Evolutionary conservation across 2,888 invertebrate genomes (phyloP), one percentile per base, ranked within the genome.

Genomic region (Atethmia centrago): DNA sequence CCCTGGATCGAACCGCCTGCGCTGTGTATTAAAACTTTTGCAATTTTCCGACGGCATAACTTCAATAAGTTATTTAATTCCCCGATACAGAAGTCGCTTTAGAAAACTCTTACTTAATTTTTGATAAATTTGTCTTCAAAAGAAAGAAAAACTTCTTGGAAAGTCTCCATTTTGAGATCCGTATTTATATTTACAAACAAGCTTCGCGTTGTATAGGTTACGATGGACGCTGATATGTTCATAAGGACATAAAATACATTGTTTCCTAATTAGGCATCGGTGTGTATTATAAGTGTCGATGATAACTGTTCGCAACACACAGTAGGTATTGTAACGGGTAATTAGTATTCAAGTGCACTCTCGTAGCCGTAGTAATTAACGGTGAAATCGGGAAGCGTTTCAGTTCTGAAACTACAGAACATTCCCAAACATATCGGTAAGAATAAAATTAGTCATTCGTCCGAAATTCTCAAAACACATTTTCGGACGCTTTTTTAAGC

Each of bases 361-460:
- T 65, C 59, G 59, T 62, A 55, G 51, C 64, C 58, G 58, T 74
- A 80, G 62, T 80, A 85, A 82, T 80, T 85, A 80, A 80, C 83
- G 74, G 78, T 73, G 64, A 71, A 77, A n/a, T 74, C 51, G 12
- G 66, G 58, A 68, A 53, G 36, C 31, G 16, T 61, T 77, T 71
- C 51, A 69, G 55, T 42, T n/a, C 49, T 42, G 25, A 66, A 63
- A 45, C 56, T 66, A 63, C 66, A 62, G 28, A 59, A 77, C 47
- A 59, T 51, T 40, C 69, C 56, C 55, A 25, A 63, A 63, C 71
- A 73, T 58, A 74, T 77, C 74, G 66, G 73, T 79, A 71, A 77
- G 71, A 83, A 71, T 80, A 78, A 83, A 84, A 87, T 89, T 84
- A 87, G 88, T 88, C 89, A 89, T 85, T 80, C 85, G 70, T 63